Conservation (phyloP, 2,888 invertebrate genomes). For the Protodeltote pygarga region DNA sequence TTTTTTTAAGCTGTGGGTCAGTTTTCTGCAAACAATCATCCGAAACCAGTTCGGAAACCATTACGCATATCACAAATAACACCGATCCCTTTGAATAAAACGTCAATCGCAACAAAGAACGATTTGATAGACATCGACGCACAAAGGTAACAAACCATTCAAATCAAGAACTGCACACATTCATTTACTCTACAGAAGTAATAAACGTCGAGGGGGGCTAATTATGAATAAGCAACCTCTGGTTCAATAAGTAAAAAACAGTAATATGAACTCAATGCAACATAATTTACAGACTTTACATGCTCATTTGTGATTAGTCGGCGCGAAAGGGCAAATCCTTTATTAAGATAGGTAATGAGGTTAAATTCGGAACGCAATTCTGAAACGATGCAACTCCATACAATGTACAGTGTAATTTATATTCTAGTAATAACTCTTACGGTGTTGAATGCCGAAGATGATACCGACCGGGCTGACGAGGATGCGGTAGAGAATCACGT, state of each 20-base stretch:
- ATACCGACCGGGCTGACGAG: constrained; percentile 76
- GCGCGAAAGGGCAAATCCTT: constrained; percentile 87
- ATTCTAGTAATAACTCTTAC: constrained; percentile 67
- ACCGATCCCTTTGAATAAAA: constrained; percentile 50
- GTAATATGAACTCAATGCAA: constrained; percentile 83
- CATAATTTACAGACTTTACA: constrained; percentile 86
- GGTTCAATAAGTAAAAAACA: constrained; percentile 75
- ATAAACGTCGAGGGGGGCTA: constrained; percentile 84
- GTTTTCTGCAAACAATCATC: constrained; percentile 51
- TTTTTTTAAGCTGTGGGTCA: constrained; percentile 31
- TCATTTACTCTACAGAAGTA: constrained; percentile 83
- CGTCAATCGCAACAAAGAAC: constrained; percentile 52
- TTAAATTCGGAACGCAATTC: constrained; percentile 72
- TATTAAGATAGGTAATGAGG: constrained; percentile 88
- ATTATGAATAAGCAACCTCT: constrained; percentile 84
- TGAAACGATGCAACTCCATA: constrained; percentile 62
- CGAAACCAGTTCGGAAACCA: constrained; percentile 48
- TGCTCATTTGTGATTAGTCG: constrained; percentile 87
- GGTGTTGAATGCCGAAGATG: constrained; percentile 65
- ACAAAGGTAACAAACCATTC: constrained; percentile 59
- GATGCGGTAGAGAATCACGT: constrained; percentile 83
- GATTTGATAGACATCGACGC: constrained; percentile 58
- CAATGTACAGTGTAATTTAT: constrained; percentile 63
- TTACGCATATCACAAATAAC: constrained; percentile 49
- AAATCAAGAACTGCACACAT: constrained; percentile 71